Percentiles rank a stretch among this genome's conserved stretches.
phyloP scores from a whole-genome alignment of 2,888 invertebrate genomes.

The Torymus texanus region DNA sequence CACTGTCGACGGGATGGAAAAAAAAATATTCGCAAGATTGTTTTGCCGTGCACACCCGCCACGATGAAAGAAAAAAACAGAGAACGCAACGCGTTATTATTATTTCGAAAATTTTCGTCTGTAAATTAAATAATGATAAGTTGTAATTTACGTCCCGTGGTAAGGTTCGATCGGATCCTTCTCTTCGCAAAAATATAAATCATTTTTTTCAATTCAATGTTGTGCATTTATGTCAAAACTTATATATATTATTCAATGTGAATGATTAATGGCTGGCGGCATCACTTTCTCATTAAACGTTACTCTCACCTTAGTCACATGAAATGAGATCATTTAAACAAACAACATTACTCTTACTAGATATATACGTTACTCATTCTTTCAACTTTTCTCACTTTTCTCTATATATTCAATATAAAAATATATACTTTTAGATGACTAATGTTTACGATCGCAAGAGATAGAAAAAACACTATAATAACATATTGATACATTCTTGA shows the following conservation, averaged over 20 bases:
- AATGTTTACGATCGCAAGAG: too few species aligned
- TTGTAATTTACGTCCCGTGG: too few species aligned
- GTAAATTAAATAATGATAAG: too few species aligned
- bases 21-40: too few species aligned
- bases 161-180: background rate
- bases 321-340: conserved; percentile 28
- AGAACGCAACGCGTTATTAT: too few species aligned
- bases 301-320: conserved; percentile 31
- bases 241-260: background rate
- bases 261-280: conserved; percentile 21
- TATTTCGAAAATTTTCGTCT: too few species aligned
- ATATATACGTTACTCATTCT: conserved; percentile 21
- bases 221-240: background rate
- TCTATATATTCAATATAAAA: background rate
- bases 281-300: conserved; percentile 22
- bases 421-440: too few species aligned
- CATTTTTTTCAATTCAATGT: background rate
- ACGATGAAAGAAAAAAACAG: too few species aligned
- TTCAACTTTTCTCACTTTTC: conserved; percentile 1
- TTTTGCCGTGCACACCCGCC: too few species aligned
- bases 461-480: too few species aligned
- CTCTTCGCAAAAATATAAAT: background rate
- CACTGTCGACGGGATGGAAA: background rate
- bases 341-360: conserved; percentile 1
- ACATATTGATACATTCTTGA: too few species aligned